phyloP scores from a whole-genome alignment of 2,797 vertebrate species.

The Alexandromys oeconomus region DNA sequence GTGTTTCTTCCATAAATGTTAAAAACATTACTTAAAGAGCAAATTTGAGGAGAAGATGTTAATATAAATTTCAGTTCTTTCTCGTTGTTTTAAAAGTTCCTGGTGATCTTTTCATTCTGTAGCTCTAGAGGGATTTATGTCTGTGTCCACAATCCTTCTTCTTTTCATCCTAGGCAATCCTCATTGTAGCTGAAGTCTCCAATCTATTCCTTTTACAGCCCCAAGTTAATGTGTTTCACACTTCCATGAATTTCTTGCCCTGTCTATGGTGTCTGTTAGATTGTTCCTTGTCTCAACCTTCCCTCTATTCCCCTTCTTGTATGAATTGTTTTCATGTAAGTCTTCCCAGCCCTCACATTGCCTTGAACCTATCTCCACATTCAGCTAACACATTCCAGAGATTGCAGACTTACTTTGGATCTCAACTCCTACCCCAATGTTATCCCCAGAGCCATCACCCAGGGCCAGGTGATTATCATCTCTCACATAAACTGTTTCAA shows the following conservation, averaged over 20 bases:
- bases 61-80: background rate
- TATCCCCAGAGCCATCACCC: too few relatives aligned
- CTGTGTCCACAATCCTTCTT: background rate
- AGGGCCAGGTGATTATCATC: background rate
- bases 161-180: background rate
- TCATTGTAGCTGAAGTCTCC: background rate
- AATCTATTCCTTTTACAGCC: background rate
- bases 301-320: background rate
- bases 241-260: background rate
- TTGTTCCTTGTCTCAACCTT: background rate
- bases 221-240: background rate
- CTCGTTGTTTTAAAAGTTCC: background rate
- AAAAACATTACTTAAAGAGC: background rate
- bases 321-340: background rate
- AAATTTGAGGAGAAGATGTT: background rate
- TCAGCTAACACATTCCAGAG: background rate
- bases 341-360: background rate
- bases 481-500: slow-evolving; percentile 22
- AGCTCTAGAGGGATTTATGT: background rate
- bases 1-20: background rate
- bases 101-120: background rate
- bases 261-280: background rate
- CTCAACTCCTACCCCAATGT: background rate
- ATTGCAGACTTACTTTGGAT: background rate
- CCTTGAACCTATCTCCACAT: background rate